Conservation (phyloP, 2,797 vertebrate genomes). For the Odontamblyopus rebecca region DNA sequence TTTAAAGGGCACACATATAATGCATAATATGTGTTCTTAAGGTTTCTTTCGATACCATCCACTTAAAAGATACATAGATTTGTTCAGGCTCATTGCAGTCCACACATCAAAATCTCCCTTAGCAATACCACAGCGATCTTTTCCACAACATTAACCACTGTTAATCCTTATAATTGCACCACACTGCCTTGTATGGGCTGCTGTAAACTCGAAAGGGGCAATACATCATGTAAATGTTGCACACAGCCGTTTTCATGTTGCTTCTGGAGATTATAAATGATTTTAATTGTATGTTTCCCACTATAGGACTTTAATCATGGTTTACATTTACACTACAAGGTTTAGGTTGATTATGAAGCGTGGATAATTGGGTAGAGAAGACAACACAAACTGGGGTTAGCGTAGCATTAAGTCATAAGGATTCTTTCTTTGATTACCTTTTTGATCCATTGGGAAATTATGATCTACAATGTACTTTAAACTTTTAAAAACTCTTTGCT, state of each 20-base stretch:
- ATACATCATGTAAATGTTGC: constrained; percentile 11
- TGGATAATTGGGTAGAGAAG: neutral
- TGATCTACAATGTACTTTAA: neutral
- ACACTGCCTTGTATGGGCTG: neutral
- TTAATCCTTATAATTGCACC: constrained; percentile 33
- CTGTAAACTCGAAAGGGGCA: neutral
- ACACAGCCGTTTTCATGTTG: neutral
- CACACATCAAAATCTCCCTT: neutral
- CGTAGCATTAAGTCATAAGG: neutral
- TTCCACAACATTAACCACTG: constrained; percentile 28
- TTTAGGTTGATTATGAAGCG: constrained; percentile 3
- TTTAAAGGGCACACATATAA: no score
- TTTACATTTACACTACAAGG: constrained; percentile 8
- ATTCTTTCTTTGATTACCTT: neutral
- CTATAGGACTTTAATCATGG: neutral
- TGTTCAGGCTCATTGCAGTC: neutral
- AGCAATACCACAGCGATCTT: constrained; percentile 4
- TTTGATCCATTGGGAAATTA: neutral
- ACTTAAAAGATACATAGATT: constrained; percentile 21
- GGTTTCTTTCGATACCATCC: constrained; percentile 20
- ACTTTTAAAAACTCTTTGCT: neutral
- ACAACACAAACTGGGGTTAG: neutral
- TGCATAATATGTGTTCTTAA: neutral
- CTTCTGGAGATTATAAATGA: neutral
- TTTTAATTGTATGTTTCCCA: neutral